Evolutionary conservation across 2,888 invertebrate genomes (phyloP).

Genomic region (Helobdella robusta): DNA sequence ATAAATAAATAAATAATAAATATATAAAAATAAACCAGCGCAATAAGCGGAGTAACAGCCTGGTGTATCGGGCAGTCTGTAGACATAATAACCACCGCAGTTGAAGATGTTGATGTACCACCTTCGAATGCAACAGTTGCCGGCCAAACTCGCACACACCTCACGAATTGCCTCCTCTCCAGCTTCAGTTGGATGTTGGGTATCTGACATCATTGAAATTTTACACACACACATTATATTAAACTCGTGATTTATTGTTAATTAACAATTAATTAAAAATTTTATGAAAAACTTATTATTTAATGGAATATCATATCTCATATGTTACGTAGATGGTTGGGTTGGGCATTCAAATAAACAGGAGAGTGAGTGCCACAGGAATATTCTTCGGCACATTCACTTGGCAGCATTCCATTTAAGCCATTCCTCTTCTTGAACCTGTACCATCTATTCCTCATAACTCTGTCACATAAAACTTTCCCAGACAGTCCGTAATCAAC

Average conservation of each 20-base stretch:
- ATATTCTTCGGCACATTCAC: slow-evolving; percentile 31
- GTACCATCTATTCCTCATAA: slow-evolving; percentile 30
- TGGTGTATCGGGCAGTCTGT: slow-evolving; percentile 8
- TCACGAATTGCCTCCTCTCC: slow-evolving; percentile 25
- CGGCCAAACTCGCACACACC: slow-evolving; percentile 20
- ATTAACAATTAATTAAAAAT: too few relatives aligned
- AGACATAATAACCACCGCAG: slow-evolving; percentile 16
- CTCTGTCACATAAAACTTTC: slow-evolving; percentile 31
- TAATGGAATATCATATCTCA: too few relatives aligned
- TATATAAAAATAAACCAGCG: too few relatives aligned
- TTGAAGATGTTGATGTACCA: slow-evolving; percentile 31
- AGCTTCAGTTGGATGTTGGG: slow-evolving; percentile 27
- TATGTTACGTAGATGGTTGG: too few relatives aligned
- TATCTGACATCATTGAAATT: too few relatives aligned
- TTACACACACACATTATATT: too few relatives aligned
- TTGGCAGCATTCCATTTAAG: slow-evolving; percentile 29
- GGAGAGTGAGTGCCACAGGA: slow-evolving; percentile 35
- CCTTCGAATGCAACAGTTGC: slow-evolving; percentile 30
- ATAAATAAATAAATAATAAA: too few relatives aligned
- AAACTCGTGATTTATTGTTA: too few relatives aligned
- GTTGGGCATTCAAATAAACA: slow-evolving; percentile 29
- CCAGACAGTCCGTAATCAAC: too few relatives aligned
- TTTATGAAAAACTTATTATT: too few relatives aligned
- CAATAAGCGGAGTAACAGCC: slow-evolving; percentile 23
- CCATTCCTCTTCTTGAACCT: slow-evolving; percentile 19